Conservation (phyloP, 2,797 vertebrate genomes). For the Phrynocephalus vlangalii region DNA sequence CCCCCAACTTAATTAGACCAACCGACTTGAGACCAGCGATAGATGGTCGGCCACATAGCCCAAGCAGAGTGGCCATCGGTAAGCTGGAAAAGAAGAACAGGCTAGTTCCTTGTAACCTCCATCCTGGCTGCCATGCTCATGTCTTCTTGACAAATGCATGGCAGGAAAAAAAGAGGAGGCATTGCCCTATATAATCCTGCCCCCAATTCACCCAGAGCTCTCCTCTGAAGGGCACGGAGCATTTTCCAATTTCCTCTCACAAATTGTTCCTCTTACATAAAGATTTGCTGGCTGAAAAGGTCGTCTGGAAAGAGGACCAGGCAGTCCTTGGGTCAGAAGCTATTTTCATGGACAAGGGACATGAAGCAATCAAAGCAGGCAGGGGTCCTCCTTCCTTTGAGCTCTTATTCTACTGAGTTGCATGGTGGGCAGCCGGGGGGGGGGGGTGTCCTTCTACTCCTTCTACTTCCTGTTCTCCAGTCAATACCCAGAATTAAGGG, state of each 20-base stretch:
- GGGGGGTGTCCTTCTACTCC: neutral
- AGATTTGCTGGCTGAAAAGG: slow-evolving; percentile 6
- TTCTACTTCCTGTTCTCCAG: neutral
- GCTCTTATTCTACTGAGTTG: neutral
- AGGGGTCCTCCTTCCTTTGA: neutral
- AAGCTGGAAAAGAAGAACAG: no score
- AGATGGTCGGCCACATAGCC: no score
- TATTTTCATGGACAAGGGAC: neutral
- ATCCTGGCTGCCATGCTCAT: neutral
- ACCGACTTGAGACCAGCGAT: no score
- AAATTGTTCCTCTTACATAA: neutral
- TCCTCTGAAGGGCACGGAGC: neutral
- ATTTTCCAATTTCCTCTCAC: slow-evolving; percentile 11
- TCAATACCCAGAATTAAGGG: rapidly evolving
- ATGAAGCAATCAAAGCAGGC: neutral
- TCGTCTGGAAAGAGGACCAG: slow-evolving; percentile 7
- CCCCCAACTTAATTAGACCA: neutral
- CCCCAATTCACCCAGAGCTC: neutral
- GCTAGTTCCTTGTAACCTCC: no score
- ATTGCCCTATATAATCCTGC: neutral
- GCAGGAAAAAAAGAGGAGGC: neutral
- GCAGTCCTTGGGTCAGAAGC: rapidly evolving
- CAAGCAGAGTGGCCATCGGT: no score
- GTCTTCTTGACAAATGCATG: neutral
- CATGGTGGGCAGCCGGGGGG: neutral